Base-by-base conservation (phyloP, 2,888 invertebrate species). In the Melanchra persicariae region DNA sequence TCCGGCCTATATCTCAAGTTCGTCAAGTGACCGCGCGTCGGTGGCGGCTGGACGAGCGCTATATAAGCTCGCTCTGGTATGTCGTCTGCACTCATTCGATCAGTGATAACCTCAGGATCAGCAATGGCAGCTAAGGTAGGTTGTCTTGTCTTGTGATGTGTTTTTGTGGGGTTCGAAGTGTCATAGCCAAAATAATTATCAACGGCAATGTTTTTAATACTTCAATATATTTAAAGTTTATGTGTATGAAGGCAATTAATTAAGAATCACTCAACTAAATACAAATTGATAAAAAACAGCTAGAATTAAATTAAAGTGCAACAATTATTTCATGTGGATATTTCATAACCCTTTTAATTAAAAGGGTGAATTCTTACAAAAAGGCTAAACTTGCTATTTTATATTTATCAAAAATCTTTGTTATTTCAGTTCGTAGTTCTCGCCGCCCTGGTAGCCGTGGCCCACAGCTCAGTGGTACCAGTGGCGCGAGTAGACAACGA, bases 51-150 rank as follows among this genome's bases (percentile, higher is more conserved):
- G 65, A 73, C 77, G 34, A 72, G 45, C 17, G 37, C 77, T 93
- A 92, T 93, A 93, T 87, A 93, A 92, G 84, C 85, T 69, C 75
- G 71, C 70, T 76, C 70, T 67, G 66, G 57, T 77, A 55, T 59
- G 68, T 74, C 70, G 49, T 72, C 71, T 59, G 81, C 84, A 91
- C 87, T 91, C 92, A 93, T 91, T 93, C 87, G 77, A 84, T 80
- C 83, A 86, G 89, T 88, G 90, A 83, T 85, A 87, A 85, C 85
- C 83, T 82, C 85, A 88, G 87, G 78, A 86, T 85, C 86, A 86
- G 84, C 87, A 90, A 94, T 94, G 93, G 92, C 92, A 87, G 90
- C 92, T 87, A 94, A 93, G 93, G 93, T 93, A 87, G 74, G 77
- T 77, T 47, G 43, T 62, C 45, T 40, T 37, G 17, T 45, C 8